phyloP scores from a whole-genome alignment of 2,113 vertebrate species.

The Numenius arquata region DNA sequence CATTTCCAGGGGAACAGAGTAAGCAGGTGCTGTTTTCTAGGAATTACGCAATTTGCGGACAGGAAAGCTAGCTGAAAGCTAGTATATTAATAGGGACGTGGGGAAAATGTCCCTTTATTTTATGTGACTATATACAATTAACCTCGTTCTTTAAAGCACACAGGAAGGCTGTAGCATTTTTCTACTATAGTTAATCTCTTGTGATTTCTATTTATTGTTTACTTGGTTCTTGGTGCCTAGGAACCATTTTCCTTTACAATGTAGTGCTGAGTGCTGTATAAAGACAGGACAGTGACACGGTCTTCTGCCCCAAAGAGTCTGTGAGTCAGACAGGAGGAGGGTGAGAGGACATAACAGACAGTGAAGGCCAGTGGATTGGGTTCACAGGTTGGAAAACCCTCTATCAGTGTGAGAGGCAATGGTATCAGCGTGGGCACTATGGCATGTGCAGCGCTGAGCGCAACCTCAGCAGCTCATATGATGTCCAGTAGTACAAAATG shows the following conservation, averaged over 20 bases:
- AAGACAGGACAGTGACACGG: not conserved
- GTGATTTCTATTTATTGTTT: not conserved
- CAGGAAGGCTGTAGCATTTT: not conserved
- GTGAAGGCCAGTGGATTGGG: not conserved
- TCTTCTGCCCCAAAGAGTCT: not conserved
- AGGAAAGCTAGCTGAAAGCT: not conserved
- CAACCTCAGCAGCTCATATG: not conserved
- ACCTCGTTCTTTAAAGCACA: not conserved
- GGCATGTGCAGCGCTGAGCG: not conserved
- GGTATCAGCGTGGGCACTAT: not conserved
- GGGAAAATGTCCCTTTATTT: not conserved
- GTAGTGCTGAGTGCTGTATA: not conserved
- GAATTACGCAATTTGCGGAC: not conserved
- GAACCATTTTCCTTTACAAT: not conserved
- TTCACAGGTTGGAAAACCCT: not conserved
- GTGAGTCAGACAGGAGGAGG: not conserved
- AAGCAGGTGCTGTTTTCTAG: not conserved
- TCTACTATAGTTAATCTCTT: not conserved
- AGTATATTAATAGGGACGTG: not conserved
- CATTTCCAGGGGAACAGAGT: not conserved
- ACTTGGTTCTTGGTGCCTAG: not conserved
- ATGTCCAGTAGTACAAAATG: not conserved
- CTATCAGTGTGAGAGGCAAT: not conserved
- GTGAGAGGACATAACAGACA: rapidly evolving
- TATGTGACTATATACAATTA: not conserved